phyloP scores from a whole-genome alignment of 2,113 vertebrate species.

The Caranx melampygus region DNA sequence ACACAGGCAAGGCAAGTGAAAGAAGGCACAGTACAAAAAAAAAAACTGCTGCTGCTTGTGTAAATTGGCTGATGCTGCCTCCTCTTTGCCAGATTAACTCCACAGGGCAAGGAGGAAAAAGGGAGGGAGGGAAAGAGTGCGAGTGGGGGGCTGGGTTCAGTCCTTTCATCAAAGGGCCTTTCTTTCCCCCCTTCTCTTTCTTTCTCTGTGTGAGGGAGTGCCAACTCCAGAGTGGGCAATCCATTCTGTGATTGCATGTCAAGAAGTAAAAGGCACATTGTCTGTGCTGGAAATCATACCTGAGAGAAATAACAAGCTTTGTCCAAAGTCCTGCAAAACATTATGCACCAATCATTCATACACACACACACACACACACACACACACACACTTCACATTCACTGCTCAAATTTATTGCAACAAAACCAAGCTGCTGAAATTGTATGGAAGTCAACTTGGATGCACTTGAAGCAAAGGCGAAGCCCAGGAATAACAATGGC shows the following conservation, averaged over 20 bases:
- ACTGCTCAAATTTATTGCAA: conserved; percentile 30
- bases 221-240: conserved; percentile 80
- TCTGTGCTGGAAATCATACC: conserved; percentile 41
- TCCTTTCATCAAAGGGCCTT: conserved; percentile 78
- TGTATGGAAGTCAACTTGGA: conserved; percentile 10
- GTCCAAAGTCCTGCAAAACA: conserved; percentile 31
- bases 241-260: conserved; percentile 56
- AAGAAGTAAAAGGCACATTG: conserved; percentile 49
- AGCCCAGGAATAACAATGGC: conserved; percentile 64
- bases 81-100: conserved; percentile 81
- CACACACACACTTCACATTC: not conserved
- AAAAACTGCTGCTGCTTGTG: conserved; percentile 64
- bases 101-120: conserved; percentile 74
- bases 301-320: conserved; percentile 39
- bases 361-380: not conserved
- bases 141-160: conserved; percentile 73
- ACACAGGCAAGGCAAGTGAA: conserved; percentile 34
- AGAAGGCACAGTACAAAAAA: conserved; percentile 38
- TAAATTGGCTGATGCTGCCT: conserved; percentile 80
- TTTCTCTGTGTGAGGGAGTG: conserved; percentile 65
- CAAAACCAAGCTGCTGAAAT: conserved; percentile 30
- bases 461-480: conserved; percentile 2
- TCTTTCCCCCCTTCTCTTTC: conserved; percentile 46
- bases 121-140: conserved; percentile 55
- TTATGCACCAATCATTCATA: conserved; percentile 19